Conservation (phyloP, 2,113 vertebrate species). For the Oenanthe oenanthe region DNA sequence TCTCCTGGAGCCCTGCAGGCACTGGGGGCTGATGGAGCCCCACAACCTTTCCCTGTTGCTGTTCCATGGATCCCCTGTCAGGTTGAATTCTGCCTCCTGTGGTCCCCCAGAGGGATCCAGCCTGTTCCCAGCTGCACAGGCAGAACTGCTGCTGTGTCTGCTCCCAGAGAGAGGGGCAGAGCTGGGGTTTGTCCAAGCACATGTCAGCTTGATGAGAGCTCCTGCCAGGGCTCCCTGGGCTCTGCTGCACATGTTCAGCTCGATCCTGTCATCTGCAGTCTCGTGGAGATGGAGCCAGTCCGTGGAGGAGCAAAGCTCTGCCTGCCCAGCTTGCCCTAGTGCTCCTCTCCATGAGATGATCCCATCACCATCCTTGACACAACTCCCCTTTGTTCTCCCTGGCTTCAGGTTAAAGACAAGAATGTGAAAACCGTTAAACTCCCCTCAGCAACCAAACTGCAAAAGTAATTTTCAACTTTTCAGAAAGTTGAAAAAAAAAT, state of each 20-base stretch:
- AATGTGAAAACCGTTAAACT: background rate
- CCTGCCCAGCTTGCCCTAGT: background rate
- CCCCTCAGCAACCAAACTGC: accelerated
- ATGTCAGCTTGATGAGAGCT: conserved; percentile 5
- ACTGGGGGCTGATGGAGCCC: accelerated
- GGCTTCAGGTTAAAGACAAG: background rate
- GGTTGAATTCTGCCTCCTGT: background rate
- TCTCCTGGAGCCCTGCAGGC: background rate
- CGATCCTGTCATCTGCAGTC: background rate
- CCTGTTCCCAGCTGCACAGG: accelerated
- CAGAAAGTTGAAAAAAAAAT: background rate
- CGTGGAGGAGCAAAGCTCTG: background rate
- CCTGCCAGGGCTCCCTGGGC: conserved; percentile 10
- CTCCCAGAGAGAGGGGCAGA: background rate
- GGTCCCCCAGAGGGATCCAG: background rate
- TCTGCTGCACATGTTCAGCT: background rate
- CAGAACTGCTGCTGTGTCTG: background rate
- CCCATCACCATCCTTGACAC: background rate
- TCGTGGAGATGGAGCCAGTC: background rate
- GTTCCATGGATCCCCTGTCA: background rate
- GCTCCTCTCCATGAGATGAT: background rate
- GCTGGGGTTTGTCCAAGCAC: background rate
- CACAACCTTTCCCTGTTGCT: background rate
- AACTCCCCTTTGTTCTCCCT: background rate
- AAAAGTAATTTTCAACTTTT: background rate